A percentile compares a stretch with the other conserved stretches of the same genome.
Conservation (phyloP, 2,888 invertebrate genomes). For the Ochlodes sylvanus region DNA sequence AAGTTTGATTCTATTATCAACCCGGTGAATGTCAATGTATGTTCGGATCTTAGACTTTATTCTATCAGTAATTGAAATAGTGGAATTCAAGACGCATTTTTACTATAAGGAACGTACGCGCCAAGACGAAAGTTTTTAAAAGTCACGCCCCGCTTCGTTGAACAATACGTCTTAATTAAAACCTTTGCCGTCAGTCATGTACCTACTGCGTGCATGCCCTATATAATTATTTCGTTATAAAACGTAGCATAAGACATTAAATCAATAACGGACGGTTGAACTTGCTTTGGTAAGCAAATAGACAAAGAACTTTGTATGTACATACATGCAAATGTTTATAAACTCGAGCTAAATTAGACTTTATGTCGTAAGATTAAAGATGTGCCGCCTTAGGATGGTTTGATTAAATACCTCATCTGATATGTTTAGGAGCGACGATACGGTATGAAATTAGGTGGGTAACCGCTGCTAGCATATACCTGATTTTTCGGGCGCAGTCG, state of each 20-base stretch:
- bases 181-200: conserved; percentile 61
- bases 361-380: conserved; percentile 46
- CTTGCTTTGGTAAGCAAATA: conserved; percentile 43
- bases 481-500: no score
- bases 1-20: no score
- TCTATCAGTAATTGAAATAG: neutral
- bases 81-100: conserved; percentile 55
- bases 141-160: conserved; percentile 70
- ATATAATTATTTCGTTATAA: conserved; percentile 74
- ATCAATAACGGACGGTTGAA: conserved; percentile 53
- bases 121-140: conserved; percentile 69
- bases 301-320: conserved; percentile 47
- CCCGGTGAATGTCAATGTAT: conserved; percentile 3
- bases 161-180: conserved; percentile 82
- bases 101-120: conserved; percentile 60
- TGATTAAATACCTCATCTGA: neutral
- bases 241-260: conserved; percentile 56
- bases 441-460: no score
- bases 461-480: no score
- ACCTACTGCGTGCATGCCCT: conserved; percentile 55
- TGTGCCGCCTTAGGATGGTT: neutral
- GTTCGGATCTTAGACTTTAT: no score
- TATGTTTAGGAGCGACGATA: no score
- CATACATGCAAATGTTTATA: conserved; percentile 53
- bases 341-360: conserved; percentile 46